These are phyloP conservation scores for Paedocypris micromegethes DNA, from an alignment of 2,797 vertebrate genomes.

Conservation along the genomic window DNA sequence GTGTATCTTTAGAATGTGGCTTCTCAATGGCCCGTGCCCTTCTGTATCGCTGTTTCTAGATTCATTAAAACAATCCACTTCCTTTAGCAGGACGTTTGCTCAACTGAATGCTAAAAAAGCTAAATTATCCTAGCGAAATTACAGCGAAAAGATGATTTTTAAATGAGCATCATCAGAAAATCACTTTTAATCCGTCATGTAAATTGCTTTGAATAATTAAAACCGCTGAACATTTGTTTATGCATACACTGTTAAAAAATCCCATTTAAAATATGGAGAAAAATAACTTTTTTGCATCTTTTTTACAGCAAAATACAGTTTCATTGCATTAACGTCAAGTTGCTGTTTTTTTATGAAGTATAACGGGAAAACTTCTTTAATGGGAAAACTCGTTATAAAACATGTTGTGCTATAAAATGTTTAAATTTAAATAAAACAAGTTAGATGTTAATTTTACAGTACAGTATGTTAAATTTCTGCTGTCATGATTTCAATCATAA, in stretches of 20 bases:
- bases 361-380: too few relatives aligned
- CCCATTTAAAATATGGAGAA: not conserved
- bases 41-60: slow-evolving; percentile 9
- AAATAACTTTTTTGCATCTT: too few relatives aligned
- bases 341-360: too few relatives aligned
- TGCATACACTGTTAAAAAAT: not conserved
- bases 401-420: too few relatives aligned
- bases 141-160: not conserved
- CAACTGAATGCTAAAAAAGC: too few relatives aligned
- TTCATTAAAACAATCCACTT: slow-evolving; percentile 19
- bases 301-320: too few relatives aligned
- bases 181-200: slow-evolving; percentile 15
- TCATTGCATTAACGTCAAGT: too few relatives aligned
- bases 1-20: slow-evolving; percentile 1
- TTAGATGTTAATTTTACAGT: too few relatives aligned
- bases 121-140: slow-evolving; percentile 3
- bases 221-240: slow-evolving; percentile 13
- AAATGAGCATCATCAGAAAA: not conserved
- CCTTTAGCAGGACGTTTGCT: not conserved
- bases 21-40: slow-evolving; percentile 22
- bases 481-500: too few relatives aligned
- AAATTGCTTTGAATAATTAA: slow-evolving; percentile 13
- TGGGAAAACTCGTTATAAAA: too few relatives aligned
- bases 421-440: too few relatives aligned
- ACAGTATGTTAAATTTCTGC: too few relatives aligned